These are phyloP conservation scores for Netta rufina DNA, from an alignment of 2,797 vertebrate species.

Conservation along the genomic window DNA sequence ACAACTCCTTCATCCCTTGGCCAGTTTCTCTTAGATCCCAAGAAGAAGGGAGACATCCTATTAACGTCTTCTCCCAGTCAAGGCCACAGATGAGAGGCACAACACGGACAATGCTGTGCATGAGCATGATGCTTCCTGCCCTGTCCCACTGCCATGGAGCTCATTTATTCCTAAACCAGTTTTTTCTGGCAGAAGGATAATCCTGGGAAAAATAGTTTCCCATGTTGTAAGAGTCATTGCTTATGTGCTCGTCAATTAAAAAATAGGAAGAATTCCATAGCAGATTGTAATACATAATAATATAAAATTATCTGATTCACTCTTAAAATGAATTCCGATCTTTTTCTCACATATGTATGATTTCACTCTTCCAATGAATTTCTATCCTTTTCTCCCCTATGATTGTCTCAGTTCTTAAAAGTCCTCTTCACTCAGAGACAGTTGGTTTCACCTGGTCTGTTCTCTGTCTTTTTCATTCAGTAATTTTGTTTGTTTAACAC, in stretches of 20 bases:
- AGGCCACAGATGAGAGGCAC: background rate
- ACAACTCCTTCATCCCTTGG: background rate
- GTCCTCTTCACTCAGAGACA: background rate
- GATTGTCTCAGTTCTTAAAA: background rate
- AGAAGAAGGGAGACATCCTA: background rate
- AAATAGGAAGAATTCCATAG: background rate
- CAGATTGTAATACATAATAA: background rate
- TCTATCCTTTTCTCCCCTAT: background rate
- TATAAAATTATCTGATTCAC: background rate
- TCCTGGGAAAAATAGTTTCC: background rate
- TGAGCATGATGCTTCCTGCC: fast-evolving
- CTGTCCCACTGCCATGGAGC: fast-evolving
- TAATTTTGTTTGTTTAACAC: background rate
- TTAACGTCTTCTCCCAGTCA: background rate
- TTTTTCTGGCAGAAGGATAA: background rate
- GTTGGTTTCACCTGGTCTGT: background rate
- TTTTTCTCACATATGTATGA: background rate
- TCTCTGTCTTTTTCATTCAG: fast-evolving
- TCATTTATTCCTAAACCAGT: background rate
- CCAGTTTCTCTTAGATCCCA: background rate
- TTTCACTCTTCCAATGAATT: background rate
- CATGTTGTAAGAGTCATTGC: background rate
- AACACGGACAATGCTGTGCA: background rate
- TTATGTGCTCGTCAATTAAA: background rate
- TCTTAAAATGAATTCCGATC: background rate